Base-by-base conservation (phyloP, 2,888 invertebrate species). In the Dryocosmus kuriphilus region DNA sequence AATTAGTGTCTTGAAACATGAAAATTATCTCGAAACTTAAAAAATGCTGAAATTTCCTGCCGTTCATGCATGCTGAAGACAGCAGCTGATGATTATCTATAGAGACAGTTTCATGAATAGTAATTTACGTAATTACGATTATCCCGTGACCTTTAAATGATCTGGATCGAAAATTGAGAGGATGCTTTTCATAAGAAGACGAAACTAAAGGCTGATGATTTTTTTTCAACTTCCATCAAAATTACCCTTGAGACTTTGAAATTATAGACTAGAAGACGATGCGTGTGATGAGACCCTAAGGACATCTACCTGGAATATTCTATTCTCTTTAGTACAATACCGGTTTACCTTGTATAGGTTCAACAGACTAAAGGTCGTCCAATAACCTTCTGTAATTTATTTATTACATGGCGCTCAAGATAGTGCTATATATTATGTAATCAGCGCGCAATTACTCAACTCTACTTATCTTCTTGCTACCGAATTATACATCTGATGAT, bases 381-480 rank as follows among this genome's bases (percentile, higher is more conserved):
- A 77, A 81, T 81, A 85, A 79, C 82, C 83, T 85, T 80, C 76
- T 67, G 65, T 51, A 80, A 79, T 79, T 83, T 74, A 77, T 79
- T 76, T 63, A 75, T 74, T 8, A 60, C 63, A 38, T 32, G n/a
- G n/a, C 63, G 32, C 32, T 22, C n/a, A 32, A 63, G 22, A 63
- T 63, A 60, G 60, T 60, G 60, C 60, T 27, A 60, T 27, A 16
- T 27, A 60, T 27, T 60, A 60, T 60, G 60, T 27, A 60, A 60
- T 63, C 63, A 22, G 35, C 19, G 3, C 19, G 30, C 62, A 7
- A 35, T 63, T 63, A 63, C 63, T 32, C 35, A 63, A 63, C 32
- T n/a, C 22, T 35, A 27, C 27, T 60, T 7, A 60, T 60, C 60
- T 27, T 60, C 60, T 9, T 60, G 60, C 60, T 55, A 55, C 55